Conservation (phyloP, 1,140 invertebrate species). For the Parapsyche elsis region DNA sequence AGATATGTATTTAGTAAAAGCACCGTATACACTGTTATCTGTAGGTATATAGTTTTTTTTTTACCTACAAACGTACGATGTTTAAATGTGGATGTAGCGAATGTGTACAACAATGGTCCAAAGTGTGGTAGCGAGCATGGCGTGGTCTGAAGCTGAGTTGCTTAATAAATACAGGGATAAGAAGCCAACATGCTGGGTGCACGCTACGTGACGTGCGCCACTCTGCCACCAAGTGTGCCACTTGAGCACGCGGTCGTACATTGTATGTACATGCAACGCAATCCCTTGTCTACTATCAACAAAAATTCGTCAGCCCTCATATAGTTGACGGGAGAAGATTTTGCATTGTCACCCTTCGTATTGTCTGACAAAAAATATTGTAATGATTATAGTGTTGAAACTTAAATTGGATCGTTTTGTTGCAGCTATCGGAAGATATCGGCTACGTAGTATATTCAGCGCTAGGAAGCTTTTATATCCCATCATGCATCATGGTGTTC, state of each 20-base stretch:
- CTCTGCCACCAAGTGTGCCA: conserved; percentile 19
- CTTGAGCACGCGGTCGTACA: conserved; percentile 28
- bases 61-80: no score
- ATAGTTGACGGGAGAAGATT: no score
- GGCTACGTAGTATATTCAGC: conserved; percentile 98
- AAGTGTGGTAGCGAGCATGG: not conserved
- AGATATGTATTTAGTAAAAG: no score
- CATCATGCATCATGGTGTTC: conserved; percentile 98
- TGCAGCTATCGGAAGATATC: conserved; percentile 92
- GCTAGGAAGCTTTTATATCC: conserved; percentile 98
- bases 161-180: not conserved
- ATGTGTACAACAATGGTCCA: no score
- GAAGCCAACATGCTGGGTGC: not conserved
- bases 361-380: no score
- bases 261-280: no score
- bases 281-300: not conserved
- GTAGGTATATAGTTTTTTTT: no score
- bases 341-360: no score
- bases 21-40: no score
- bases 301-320: not conserved
- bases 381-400: no score
- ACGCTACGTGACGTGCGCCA: not conserved
- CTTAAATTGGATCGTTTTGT: conserved; percentile 61
- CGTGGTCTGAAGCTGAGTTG: not conserved
- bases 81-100: no score